Evolutionary conservation across 2,797 vertebrate genomes (phyloP).

Genomic region (Fringilla coelebs): DNA sequence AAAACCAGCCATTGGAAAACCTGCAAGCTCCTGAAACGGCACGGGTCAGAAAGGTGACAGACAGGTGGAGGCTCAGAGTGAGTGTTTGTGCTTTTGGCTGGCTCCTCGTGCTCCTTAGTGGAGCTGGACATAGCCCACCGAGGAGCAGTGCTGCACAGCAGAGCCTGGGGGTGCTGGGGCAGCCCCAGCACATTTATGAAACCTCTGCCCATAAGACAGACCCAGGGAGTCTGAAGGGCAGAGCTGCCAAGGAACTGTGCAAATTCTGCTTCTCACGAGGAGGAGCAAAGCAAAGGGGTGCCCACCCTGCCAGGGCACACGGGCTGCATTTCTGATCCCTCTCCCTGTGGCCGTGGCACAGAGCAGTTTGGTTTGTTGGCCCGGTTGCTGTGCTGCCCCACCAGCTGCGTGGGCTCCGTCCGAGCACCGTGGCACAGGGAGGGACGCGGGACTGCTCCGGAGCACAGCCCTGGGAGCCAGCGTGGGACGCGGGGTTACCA

Average conservation of each 20-base stretch:
- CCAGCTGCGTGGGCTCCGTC: background rate
- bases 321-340: background rate
- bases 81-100: background rate
- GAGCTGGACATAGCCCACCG: background rate
- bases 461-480: background rate
- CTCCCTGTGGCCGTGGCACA: fast-evolving
- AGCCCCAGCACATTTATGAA: background rate
- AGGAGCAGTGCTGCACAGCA: background rate
- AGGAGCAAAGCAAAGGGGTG: background rate
- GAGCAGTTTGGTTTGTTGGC: background rate
- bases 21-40: background rate
- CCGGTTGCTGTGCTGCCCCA: background rate
- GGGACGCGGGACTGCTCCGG: fast-evolving
- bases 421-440: background rate
- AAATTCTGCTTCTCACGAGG: background rate
- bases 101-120: background rate
- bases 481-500: background rate
- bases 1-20: background rate
- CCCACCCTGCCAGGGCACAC: background rate
- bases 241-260: background rate
- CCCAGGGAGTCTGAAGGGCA: background rate
- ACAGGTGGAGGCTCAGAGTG: background rate
- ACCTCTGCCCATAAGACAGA: background rate
- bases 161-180: background rate
- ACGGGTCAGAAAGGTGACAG: background rate